Evolutionary conservation across 2,888 invertebrate species (phyloP), one percentile per base, ranked within the genome.

Genomic region (Phasia obesa): DNA sequence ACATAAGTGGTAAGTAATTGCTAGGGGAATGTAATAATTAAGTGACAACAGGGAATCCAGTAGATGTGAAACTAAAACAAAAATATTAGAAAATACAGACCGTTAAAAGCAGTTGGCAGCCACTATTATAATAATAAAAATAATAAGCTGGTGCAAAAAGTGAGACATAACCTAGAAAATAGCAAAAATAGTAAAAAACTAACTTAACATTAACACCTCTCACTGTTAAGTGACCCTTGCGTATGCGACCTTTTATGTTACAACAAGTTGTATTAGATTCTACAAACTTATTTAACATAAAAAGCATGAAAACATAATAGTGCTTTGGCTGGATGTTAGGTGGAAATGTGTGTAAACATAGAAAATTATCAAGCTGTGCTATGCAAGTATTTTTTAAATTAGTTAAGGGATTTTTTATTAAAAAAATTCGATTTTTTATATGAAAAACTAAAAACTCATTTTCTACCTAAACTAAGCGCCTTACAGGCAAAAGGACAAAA

Each of bases 1-100:
- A 79, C 77, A 77, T 74, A 81, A 81, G 70, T 80, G 70, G 44
- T 67, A 76, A 77, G 69, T 84, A 74, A 81, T 84, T 81, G 84
- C 44, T 81, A 9, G 19, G 81, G 81, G 81, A 73, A 62, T 69
- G 42, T 47, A 13, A 71, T 51, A 73, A 62, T 77, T 71, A 77
- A 67, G 67, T 69, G 81, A 81, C 60, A 81, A 73, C 47, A 13
- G 35, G 38, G 49, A 62, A 23, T 49, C 42, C 44, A 17, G 4
- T 38, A 7, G 2, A 27, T 57, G 47, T 13, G 6, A 53, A 49
- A 42, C 38, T n/a, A 35, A 9, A 23, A 60, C n/a, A 44, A 11
- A 42, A 42, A 2, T 6, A 1, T 2, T 5, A 21, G 21, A 13
- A 25, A n/a, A 7, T 5, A 25, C 11, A 62, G 42, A 73, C 15